These are phyloP conservation scores for Cynodonichthys magdalenae DNA, from an alignment of 2,797 vertebrate genomes.

Conservation along the genomic window DNA sequence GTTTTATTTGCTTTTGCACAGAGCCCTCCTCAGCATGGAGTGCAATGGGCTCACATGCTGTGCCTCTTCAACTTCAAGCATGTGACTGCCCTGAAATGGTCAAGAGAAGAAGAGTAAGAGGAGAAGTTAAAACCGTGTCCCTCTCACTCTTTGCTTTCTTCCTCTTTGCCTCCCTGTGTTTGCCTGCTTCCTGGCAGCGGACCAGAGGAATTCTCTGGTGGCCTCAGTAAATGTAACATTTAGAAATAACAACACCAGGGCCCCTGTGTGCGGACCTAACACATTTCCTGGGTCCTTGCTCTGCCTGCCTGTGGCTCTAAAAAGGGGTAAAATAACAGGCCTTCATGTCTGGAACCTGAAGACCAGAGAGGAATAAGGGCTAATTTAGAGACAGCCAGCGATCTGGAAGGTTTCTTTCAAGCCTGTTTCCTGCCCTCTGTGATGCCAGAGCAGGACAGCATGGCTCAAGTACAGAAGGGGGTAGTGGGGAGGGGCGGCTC, in stretches of 20 bases:
- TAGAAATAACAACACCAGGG: conserved; percentile 77
- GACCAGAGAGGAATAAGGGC: conserved; percentile 53
- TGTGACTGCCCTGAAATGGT: conserved; percentile 64
- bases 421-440: conserved; percentile 31
- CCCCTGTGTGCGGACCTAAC: conserved; percentile 78
- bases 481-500: conserved; percentile 4
- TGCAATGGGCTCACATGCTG: conserved; percentile 45
- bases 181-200: conserved; percentile 65
- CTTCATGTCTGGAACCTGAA: conserved; percentile 59
- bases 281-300: conserved; percentile 77
- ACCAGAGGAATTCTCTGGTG: conserved; percentile 82
- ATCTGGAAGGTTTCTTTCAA: conserved; percentile 50
- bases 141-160: conserved; percentile 52
- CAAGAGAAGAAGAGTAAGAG: conserved; percentile 49
- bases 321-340: conserved; percentile 60
- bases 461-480: conserved; percentile 21
- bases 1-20: conserved; percentile 39
- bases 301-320: conserved; percentile 65
- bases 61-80: conserved; percentile 44
- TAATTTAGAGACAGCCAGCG: conserved; percentile 57
- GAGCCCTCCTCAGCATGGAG: conserved; percentile 30
- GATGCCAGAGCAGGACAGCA: conserved; percentile 30
- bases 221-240: conserved; percentile 82
- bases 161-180: conserved; percentile 58
- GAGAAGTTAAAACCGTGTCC: conserved; percentile 47